Base-by-base conservation (phyloP, 2,888 invertebrate species). In the Epinotia bilunana region DNA sequence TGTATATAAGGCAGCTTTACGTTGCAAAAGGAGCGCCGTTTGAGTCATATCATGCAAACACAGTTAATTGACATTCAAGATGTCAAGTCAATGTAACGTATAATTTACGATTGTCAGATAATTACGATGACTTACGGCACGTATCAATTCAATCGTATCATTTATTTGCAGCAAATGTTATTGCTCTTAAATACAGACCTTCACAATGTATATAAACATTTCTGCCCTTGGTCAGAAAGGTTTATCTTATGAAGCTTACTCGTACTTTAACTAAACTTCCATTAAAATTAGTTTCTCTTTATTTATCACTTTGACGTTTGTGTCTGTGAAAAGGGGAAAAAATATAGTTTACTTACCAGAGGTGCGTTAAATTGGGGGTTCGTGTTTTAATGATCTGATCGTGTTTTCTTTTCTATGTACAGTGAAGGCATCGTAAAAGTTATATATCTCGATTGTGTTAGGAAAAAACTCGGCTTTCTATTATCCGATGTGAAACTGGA, bases 401-500 rank as follows among this genome's bases (percentile, higher is more conserved):
- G 49, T 53, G 53, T 53, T 16, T 53, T 53, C n/a, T 7, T 53
- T 53, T 53, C 7, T n/a, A 53, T 5, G 7, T 53, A 53, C 7
- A 53, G 53, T 53, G 6, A n/a, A 33, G 28, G n/a, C 33, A 16
- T 61, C 20, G 46, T 60, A 60, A 60, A 20, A n/a, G 55, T 55
- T 28, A 43, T 39, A 3, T 16, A 28, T 20, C 18, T 43, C 28
- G 13, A 7, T 60, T 28, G 16, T 61, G 12, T 43, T 39, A 18
- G 20, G 23, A 46, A 65, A 20, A 65, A 65, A 72, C 67, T 58
- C n/a, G 72, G 74, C 78, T 80, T 77, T 76, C 78, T 78, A 78
- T 69, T 76, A 77, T 79, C 76, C 20, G 75, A 77, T 76, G 64
- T 63, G 33, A 76, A 80, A 81, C 79, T 79, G 78, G 78, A 73